Percentiles rank a stretch among this genome's conserved stretches.
Conservation (phyloP, 2,113 vertebrate genomes). For the Euleptes europaea region DNA sequence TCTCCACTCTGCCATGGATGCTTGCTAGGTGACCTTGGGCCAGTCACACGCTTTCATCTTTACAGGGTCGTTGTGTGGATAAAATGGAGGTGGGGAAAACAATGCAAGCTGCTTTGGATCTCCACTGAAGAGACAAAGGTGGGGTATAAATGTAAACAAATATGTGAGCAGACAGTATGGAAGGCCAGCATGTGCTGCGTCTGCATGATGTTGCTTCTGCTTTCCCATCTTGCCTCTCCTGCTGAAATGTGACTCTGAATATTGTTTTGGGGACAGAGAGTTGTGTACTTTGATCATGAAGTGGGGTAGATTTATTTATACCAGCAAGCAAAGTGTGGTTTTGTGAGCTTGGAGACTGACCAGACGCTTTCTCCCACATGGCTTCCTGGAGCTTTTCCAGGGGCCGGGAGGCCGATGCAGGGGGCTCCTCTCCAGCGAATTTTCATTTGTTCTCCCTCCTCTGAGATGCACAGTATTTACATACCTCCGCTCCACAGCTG, state of each 20-base stretch:
- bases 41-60: no score
- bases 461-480: conserved; percentile 48
- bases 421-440: not conserved
- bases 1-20: no score
- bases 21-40: no score
- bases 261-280: conserved; percentile 29
- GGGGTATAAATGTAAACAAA: no score
- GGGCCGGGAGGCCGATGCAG: not conserved
- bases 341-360: not conserved
- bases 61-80: no score
- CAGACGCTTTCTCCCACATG: not conserved
- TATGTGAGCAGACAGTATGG: not conserved
- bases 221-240: not conserved
- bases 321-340: not conserved
- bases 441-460: conserved; percentile 39
- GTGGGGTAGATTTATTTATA: conserved; percentile 41
- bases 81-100: no score
- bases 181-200: not conserved
- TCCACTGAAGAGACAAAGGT: no score
- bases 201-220: not conserved
- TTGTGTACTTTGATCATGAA: not conserved
- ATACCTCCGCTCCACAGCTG: conserved; percentile 41
- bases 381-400: conserved; percentile 19
- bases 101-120: no score
- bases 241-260: not conserved